Evolutionary conservation across 2,888 invertebrate species (phyloP).

Genomic region (Sphecodes monilicornis): DNA sequence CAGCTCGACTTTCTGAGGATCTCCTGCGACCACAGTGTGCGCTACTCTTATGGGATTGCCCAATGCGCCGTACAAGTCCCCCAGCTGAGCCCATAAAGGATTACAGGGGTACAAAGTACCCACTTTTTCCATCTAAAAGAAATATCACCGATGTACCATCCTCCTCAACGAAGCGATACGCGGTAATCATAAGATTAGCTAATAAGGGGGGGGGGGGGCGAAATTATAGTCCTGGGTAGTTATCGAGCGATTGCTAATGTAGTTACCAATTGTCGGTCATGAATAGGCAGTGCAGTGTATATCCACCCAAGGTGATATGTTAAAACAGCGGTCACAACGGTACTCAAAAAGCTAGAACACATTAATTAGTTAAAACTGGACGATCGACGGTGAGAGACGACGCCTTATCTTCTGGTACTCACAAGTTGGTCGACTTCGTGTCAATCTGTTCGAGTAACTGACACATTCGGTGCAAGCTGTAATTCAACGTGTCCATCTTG

Average conservation of each 20-base stretch:
- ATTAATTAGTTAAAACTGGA: neutral
- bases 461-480: conserved; percentile 85
- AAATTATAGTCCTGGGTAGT: neutral
- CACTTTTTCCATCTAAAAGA: conserved; percentile 84
- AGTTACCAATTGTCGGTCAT: conserved; percentile 78
- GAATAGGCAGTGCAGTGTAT: conserved; percentile 87
- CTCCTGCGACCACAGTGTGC: conserved; percentile 92
- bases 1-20: conserved; percentile 87
- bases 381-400: neutral
- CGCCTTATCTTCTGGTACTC: conserved; percentile 84
- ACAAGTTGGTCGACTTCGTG: conserved; percentile 96
- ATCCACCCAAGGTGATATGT: conserved; percentile 97
- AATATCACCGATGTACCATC: neutral
- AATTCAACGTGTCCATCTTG: conserved; percentile 71
- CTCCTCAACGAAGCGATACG: neutral
- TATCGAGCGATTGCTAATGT: neutral
- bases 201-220: neutral
- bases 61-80: conserved; percentile 94
- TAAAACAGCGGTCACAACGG: conserved; percentile 93
- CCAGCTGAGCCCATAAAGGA: conserved; percentile 95
- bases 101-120: conserved; percentile 91
- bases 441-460: conserved; percentile 90
- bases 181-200: neutral
- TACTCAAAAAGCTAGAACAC: conserved; percentile 92
- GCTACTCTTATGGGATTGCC: conserved; percentile 92